Evolutionary conservation across 2,113 vertebrate species (phyloP).

Genomic region (cattle (Bos taurus)): DNA sequence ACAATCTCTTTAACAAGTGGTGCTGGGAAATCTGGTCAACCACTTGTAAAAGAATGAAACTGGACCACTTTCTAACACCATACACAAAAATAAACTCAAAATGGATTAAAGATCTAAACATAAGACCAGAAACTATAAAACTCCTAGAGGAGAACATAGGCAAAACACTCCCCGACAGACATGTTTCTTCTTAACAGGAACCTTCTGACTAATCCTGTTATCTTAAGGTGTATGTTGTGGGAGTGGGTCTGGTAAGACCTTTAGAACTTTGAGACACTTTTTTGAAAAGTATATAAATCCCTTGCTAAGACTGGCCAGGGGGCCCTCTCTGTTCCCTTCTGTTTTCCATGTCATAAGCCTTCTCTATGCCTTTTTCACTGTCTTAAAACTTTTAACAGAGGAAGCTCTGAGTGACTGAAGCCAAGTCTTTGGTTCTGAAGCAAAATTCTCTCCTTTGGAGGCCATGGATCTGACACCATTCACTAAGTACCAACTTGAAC

Average conservation of each 20-base stretch:
- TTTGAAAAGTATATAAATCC: background rate
- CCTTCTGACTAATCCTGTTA: background rate
- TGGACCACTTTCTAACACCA: no score
- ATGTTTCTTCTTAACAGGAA: background rate
- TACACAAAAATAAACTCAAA: no score
- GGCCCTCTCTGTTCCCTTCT: background rate
- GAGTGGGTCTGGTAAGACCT: background rate
- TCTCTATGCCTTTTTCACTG: background rate
- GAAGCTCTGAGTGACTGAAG: background rate
- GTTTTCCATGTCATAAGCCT: background rate
- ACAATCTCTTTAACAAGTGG: no score
- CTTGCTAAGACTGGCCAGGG: background rate
- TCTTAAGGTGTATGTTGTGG: background rate
- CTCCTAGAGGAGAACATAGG: no score
- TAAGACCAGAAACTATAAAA: no score
- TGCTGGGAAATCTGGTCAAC: no score
- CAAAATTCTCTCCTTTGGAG: background rate
- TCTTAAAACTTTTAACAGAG: background rate
- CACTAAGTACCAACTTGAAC: background rate
- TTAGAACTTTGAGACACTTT: background rate
- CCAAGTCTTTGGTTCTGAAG: background rate
- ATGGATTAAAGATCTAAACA: no score
- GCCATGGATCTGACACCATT: background rate
- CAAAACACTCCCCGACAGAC: no score
- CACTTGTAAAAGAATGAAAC: no score